Evolutionary conservation across 2,797 vertebrate genomes (phyloP), one percentile per base, ranked within the genome.

Genomic region (Spinus pinus): DNA sequence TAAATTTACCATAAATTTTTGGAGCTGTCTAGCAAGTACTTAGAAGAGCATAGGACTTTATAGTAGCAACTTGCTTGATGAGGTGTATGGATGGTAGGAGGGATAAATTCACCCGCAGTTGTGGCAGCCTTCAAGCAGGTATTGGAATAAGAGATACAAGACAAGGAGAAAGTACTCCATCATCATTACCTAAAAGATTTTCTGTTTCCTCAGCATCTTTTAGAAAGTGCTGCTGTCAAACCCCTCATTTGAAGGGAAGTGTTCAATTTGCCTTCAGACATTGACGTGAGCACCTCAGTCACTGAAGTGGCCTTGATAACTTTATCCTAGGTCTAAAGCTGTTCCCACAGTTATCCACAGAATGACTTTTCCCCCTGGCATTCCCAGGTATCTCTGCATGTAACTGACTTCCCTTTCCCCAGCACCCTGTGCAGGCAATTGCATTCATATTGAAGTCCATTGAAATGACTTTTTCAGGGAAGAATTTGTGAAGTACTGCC

Each of bases 401-500:
- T 47, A 54, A 33, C 39, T 70, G 41, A 25, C 49, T 64, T 66
- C 69, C 19, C 33, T 82, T 79, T 88, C 21, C 60, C 37, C 67
- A 81, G 67, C n/a, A 79, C 20, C 44, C 20, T 0, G 0, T 49
- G 37, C 51, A 88, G 41, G 73, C 62, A 58, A 79, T 24, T 44
- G 20, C 13, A 49, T 50, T 82, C 35, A 41, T 33, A 71, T 65
- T 35, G 61, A 87, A 88, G 50, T 35, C 35, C 66, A 25, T 49
- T 31, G 54, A 42, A 86, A 89, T 70, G 5, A 82, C 64, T 75
- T 81, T 64, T 74, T 60, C 71, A 74, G 54, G n/a, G 47, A 88
- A 92, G 41, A 88, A 82, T 88, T 64, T 90, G 46, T 85, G 84
- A 89, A 89, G 61, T 47, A 42, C 35, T 85, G 90, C 81, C 57